Percentiles rank a stretch among this genome's conserved stretches.
These are phyloP conservation scores for Tuberolachnus salignus DNA, from an alignment of 2,888 invertebrate genomes.

Conservation along the genomic window DNA sequence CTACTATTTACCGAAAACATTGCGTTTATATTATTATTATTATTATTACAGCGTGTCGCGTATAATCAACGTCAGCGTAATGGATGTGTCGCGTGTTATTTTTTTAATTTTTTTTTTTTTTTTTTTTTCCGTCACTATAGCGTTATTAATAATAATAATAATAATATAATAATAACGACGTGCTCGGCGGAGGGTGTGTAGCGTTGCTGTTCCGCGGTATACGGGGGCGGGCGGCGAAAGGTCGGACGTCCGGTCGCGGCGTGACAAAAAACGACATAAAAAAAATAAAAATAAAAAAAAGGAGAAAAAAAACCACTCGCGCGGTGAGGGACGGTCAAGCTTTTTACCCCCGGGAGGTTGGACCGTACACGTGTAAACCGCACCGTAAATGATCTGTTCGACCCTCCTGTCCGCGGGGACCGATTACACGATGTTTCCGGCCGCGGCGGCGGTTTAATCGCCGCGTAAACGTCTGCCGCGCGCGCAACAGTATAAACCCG, in stretches of 20 bases:
- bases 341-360: conserved; percentile 2
- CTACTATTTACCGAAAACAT: no score
- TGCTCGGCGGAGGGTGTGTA: no score
- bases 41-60: not conserved
- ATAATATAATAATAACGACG: conserved; percentile 8
- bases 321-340: conserved; percentile 38
- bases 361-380: conserved; percentile 51
- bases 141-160: conserved; percentile 25
- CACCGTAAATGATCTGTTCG: conserved; percentile 44
- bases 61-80: conserved; percentile 52
- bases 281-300: no score
- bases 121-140: conserved; percentile 9
- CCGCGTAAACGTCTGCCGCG: conserved; percentile 19
- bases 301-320: conserved; percentile 17
- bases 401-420: conserved; percentile 52
- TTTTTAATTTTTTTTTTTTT: conserved; percentile 23
- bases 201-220: no score
- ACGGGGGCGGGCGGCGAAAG: not conserved
- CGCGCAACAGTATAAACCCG: not conserved
- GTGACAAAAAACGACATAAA: conserved; percentile 9
- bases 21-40: conserved; percentile 15
- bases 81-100: conserved; percentile 38
- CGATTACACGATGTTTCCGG: conserved; percentile 51
- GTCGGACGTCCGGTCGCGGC: conserved; percentile 18
- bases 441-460: conserved; percentile 30